Evolutionary conservation across 2,888 invertebrate genomes (phyloP).

Genomic region (Drosophila barbarae): DNA sequence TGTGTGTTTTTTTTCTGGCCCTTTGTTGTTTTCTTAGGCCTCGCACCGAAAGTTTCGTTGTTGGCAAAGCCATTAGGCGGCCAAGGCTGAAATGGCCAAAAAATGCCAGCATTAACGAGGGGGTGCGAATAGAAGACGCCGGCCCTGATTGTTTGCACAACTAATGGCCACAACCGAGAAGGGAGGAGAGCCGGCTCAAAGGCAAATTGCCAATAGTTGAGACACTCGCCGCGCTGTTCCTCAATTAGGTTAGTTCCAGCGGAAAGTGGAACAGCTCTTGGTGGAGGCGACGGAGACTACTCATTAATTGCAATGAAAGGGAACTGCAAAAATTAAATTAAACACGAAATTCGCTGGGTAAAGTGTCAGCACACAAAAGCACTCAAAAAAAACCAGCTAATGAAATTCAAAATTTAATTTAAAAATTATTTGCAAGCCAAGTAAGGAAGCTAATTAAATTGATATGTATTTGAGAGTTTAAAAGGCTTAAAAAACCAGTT

Average conservation of each 20-base stretch:
- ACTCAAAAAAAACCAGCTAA: not conserved
- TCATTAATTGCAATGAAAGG: conserved; percentile 51
- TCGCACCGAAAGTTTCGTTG: conserved; percentile 50
- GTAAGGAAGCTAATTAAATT: no score
- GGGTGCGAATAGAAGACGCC: conserved; percentile 22
- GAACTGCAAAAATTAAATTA: conserved; percentile 24
- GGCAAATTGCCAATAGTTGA: conserved; percentile 49
- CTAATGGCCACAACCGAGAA: conserved; percentile 51
- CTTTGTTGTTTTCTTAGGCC: conserved; percentile 59
- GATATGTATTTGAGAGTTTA: not conserved
- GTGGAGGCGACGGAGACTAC: conserved; percentile 29
- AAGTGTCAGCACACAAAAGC: conserved; percentile 31
- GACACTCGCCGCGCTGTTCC: conserved; percentile 24
- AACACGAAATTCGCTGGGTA: conserved; percentile 7
- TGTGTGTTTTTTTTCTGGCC: conserved; percentile 2
- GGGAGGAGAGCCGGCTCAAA: conserved; percentile 18
- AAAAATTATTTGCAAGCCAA: not conserved
- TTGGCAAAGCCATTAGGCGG: conserved; percentile 66
- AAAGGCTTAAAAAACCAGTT: not conserved
- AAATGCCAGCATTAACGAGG: conserved; percentile 37
- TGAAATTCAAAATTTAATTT: not conserved
- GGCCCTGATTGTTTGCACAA: conserved; percentile 65
- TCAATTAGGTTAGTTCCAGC: conserved; percentile 34
- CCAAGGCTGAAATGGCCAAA: conserved; percentile 51
- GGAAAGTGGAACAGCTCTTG: conserved; percentile 28